phyloP scores from a whole-genome alignment of 35 echinoderm and acorn worm genomes.

The Lytechinus variegatus region DNA sequence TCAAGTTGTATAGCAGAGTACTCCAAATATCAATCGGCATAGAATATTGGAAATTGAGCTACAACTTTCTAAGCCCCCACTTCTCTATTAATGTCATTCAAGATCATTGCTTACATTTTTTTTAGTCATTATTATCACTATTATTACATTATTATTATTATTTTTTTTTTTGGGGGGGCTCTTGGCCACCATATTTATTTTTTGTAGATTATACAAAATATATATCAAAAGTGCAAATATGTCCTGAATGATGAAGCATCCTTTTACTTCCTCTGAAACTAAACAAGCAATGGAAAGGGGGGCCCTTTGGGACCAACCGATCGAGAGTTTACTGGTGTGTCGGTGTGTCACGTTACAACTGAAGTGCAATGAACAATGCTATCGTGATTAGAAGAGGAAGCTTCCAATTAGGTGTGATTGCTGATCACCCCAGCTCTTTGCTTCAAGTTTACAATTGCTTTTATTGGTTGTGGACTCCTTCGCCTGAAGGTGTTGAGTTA shows the following conservation, averaged over 20 bases:
- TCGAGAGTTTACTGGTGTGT: not conserved
- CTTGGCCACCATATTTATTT: too few relatives aligned
- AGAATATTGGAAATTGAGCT: too few relatives aligned
- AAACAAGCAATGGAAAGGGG: not conserved
- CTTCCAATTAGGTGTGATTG: not conserved
- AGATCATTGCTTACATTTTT: too few relatives aligned
- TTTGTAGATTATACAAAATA: not conserved
- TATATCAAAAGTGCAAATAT: not conserved
- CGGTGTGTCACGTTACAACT: not conserved
- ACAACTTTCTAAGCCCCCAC: too few relatives aligned
- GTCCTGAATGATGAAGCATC: not conserved
- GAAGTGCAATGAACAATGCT: conserved; percentile 11
- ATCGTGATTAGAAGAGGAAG: not conserved
- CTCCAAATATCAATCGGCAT: too few relatives aligned
- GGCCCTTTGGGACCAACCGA: not conserved
- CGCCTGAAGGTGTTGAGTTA: not conserved
- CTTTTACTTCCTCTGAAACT: not conserved
- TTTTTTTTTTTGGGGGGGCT: too few relatives aligned
- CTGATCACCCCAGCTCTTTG: not conserved
- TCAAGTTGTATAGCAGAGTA: too few relatives aligned
- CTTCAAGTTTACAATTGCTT: not conserved
- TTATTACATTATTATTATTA: too few relatives aligned
- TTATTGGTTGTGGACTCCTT: not conserved
- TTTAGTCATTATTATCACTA: too few relatives aligned
- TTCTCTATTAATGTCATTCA: too few relatives aligned